phyloP scores from a whole-genome alignment of 2,888 invertebrate species.

The Drosophila infuscata region DNA sequence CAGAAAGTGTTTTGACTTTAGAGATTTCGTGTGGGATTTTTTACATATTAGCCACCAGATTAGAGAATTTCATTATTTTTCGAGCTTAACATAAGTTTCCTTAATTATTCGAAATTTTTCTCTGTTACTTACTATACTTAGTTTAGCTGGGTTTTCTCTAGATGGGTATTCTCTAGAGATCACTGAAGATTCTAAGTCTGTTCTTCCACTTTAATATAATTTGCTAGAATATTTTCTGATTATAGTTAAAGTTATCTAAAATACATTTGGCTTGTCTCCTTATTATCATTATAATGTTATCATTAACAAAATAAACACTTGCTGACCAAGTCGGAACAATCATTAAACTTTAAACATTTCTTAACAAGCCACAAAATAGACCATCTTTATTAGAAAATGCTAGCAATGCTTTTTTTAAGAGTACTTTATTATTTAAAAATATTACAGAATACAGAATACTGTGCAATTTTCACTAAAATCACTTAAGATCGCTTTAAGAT shows the following conservation, averaged over 20 bases:
- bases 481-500: no score
- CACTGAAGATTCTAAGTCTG: neutral
- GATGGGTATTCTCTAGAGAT: no score
- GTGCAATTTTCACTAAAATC: no score
- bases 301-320: neutral
- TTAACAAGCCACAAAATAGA: neutral
- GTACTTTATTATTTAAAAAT: no score
- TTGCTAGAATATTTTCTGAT: neutral
- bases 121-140: neutral
- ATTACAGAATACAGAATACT: no score
- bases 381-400: neutral
- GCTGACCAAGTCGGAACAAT: neutral
- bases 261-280: neutral
- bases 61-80: neutral
- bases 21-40: no score
- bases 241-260: neutral
- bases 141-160: rapidly evolving
- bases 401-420: neutral
- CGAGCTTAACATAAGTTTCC: neutral
- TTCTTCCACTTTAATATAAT: neutral
- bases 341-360: neutral
- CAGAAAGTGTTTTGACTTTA: no score
- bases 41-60: no score
- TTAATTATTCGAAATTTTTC: neutral
- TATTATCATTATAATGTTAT: neutral